These are phyloP conservation scores for Macquaria australasica DNA, from an alignment of 2,113 vertebrate genomes.

Conservation along the genomic window DNA sequence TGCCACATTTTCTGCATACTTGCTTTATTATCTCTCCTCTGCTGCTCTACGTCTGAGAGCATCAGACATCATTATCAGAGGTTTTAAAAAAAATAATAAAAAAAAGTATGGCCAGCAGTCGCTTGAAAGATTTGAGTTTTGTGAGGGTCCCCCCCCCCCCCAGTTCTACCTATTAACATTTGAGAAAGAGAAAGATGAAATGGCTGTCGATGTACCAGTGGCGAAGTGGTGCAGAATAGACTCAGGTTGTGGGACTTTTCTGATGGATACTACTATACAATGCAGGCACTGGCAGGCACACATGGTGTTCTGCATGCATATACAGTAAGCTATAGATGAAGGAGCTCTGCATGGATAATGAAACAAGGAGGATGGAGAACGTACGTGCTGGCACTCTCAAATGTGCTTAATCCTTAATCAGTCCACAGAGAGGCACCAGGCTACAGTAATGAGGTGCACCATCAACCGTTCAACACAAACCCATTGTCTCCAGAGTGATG, in stretches of 20 bases:
- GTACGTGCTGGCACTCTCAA: constrained; percentile 71
- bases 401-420: constrained; percentile 78
- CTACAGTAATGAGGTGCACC: constrained; percentile 78
- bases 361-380: constrained; percentile 58
- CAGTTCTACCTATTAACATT: constrained; percentile 50
- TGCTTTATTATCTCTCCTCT: constrained; percentile 29
- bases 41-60: constrained; percentile 6
- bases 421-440: constrained; percentile 72
- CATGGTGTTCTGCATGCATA: constrained; percentile 44
- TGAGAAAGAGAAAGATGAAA: constrained; percentile 46
- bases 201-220: not conserved
- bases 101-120: constrained; percentile 22
- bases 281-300: constrained; percentile 23
- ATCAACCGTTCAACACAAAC: constrained; percentile 74
- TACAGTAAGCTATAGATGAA: constrained; percentile 62
- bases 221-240: constrained; percentile 13
- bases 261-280: constrained; percentile 18
- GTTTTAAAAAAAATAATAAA: not conserved
- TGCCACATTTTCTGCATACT: constrained; percentile 7
- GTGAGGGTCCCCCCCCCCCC: accelerated
- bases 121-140: constrained; percentile 33
- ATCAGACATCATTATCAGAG: constrained; percentile 50
- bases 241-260: constrained; percentile 24
- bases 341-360: constrained; percentile 61
- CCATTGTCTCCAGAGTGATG: constrained; percentile 61